Evolutionary conservation across 2,113 vertebrate species (phyloP), one percentile per base, ranked within the genome.

Genomic region (Hyperopisus bebe): DNA sequence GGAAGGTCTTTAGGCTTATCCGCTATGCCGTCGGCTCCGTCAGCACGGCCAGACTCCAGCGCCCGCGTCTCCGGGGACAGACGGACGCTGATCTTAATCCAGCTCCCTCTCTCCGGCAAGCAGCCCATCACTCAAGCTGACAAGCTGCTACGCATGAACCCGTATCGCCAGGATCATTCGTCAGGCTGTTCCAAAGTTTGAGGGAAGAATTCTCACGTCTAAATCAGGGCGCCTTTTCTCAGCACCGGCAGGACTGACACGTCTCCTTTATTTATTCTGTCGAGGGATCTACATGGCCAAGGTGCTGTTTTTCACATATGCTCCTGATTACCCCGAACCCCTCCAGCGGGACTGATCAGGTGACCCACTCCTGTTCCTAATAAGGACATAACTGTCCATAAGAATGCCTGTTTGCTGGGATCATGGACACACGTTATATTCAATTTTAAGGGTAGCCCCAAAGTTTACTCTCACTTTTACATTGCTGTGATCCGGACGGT

Each of bases 381-480:
- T 90, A 90, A 31, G 90, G 90, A 13, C 80, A 87, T 10, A 24
- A 35, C n/a, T 62, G 50, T 31, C 35, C 86, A 58, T 11, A 74
- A 82, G 48, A 88, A 83, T 90, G 86, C 42, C 58, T 47, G 90
- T 88, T 88, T 55, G 50, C 48, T 88, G 70, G 17, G 77, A 90
- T 27, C 55, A 62, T 53, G 31, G 66, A 31, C 39, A 39, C 48
- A 42, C 5, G 13, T n/a, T 44, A 82, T 47, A 83, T 88, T 58
- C 42, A 48, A 50, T 88, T 90, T 31, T 62, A 88, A 15, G 74
- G 51, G 70, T 27, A 88, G 48, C 48, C 44, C 35, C 86, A 10
- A 31, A 77, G 88, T 77, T 89, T 35, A 17, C 84, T 87, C 46
- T 35, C 27, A 3, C 70, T 51, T 44, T 70, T 74, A 46, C 48